These are phyloP conservation scores for Sitta carolinensis DNA, from an alignment of 2,797 vertebrate species.

Conservation along the genomic window DNA sequence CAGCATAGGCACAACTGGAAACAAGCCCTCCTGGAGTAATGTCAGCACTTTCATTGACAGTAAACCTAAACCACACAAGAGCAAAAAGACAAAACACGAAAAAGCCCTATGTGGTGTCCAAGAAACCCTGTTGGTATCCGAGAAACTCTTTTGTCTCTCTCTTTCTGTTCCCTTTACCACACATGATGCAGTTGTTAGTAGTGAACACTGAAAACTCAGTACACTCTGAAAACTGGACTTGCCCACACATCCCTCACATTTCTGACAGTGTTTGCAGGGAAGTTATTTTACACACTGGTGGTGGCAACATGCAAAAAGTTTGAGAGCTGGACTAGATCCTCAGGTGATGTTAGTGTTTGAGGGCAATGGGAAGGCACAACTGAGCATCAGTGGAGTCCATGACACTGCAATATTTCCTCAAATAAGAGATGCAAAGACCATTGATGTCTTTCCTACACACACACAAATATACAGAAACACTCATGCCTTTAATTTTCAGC, in stretches of 20 bases:
- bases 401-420: background rate
- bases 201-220: background rate
- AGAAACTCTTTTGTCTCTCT: background rate
- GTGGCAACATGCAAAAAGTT: background rate
- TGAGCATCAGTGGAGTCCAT: background rate
- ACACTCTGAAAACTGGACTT: background rate
- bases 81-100: background rate
- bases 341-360: background rate
- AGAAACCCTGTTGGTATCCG: background rate
- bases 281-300: background rate
- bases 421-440: background rate
- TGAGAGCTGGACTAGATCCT: background rate
- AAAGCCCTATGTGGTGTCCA: background rate
- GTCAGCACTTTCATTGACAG: background rate
- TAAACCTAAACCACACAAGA: background rate
- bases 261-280: background rate
- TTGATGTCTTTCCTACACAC: background rate
- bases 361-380: background rate
- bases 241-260: background rate
- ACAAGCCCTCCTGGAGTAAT: background rate
- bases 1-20: slow-evolving; percentile 18
- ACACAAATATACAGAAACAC: background rate
- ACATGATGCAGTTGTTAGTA: background rate
- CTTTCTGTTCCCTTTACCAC: background rate
- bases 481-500: background rate